Evolutionary conservation across 1,140 invertebrate species (phyloP).

Genomic region (Papilio helenus): DNA sequence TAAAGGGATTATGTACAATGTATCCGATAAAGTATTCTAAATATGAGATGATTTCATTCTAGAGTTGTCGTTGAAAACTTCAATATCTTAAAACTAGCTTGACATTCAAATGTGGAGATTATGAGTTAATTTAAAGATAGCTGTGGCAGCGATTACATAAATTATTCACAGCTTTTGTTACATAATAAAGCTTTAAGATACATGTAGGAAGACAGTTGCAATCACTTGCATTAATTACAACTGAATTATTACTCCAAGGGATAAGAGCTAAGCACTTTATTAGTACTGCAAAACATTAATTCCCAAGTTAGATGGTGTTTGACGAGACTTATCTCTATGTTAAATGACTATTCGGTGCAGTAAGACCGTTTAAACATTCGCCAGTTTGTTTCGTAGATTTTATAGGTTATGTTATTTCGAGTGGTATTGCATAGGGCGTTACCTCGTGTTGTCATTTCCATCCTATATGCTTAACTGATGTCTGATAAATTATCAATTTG

Average conservation of each 20-base stretch:
- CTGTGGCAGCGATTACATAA: background rate
- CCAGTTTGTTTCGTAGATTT: background rate
- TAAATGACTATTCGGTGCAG: background rate
- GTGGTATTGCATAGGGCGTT: background rate
- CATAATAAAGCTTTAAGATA: background rate
- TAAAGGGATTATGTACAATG: constrained; percentile 33
- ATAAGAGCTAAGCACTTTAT: background rate
- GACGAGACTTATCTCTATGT: too few relatives aligned
- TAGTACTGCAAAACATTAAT: background rate
- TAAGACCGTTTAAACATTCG: too few relatives aligned
- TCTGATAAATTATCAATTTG: constrained; percentile 57
- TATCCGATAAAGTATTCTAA: constrained; percentile 3
- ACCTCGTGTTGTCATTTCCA: constrained; percentile 6
- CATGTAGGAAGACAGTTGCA: background rate
- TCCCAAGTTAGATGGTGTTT: background rate
- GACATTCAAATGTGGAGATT: background rate
- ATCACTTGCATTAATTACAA: background rate
- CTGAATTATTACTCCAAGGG: background rate
- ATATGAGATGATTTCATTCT: constrained; percentile 1
- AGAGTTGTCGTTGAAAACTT: background rate
- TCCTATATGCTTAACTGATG: constrained; percentile 22
- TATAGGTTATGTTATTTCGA: background rate
- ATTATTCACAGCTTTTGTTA: background rate
- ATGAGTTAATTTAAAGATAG: background rate
- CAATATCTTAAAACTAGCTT: background rate